Conservation (phyloP, 2,113 vertebrate species). For the Epinephelus lanceolatus region DNA sequence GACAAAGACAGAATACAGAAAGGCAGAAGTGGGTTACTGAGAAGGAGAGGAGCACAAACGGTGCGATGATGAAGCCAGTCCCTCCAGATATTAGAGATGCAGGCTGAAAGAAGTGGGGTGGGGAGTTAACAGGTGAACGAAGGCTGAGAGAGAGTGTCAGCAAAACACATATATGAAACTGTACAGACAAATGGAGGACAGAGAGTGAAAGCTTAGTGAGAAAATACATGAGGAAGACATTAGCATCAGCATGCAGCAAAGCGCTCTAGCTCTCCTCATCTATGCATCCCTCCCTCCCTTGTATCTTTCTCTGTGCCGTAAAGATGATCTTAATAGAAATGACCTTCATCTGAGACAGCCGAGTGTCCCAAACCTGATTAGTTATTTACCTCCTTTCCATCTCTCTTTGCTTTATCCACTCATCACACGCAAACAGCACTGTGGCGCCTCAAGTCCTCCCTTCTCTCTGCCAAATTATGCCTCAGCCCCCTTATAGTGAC, state of each 20-base stretch:
- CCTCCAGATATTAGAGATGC: not conserved
- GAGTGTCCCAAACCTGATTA: conserved; percentile 67
- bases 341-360: conserved; percentile 60
- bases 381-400: conserved; percentile 58
- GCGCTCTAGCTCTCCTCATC: conserved; percentile 1
- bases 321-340: conserved; percentile 67
- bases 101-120: not conserved
- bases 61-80: not conserved
- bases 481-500: not conserved
- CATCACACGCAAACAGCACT: conserved; percentile 38
- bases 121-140: not conserved
- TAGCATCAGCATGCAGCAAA: conserved; percentile 43
- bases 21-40: conserved; percentile 31
- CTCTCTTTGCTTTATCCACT: conserved; percentile 28
- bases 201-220: not conserved
- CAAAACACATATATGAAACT: not conserved
- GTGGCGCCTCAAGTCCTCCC: conserved; percentile 11
- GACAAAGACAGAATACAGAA: conserved; percentile 10
- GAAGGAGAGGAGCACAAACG: conserved; percentile 1
- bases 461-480: conserved; percentile 18
- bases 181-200: not conserved
- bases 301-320: conserved; percentile 22
- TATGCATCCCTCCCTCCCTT: conserved; percentile 6
- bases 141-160: not conserved
- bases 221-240: not conserved